These are phyloP conservation scores for Dynastes tityus DNA, from an alignment of 2,888 invertebrate genomes.

Conservation along the genomic window DNA sequence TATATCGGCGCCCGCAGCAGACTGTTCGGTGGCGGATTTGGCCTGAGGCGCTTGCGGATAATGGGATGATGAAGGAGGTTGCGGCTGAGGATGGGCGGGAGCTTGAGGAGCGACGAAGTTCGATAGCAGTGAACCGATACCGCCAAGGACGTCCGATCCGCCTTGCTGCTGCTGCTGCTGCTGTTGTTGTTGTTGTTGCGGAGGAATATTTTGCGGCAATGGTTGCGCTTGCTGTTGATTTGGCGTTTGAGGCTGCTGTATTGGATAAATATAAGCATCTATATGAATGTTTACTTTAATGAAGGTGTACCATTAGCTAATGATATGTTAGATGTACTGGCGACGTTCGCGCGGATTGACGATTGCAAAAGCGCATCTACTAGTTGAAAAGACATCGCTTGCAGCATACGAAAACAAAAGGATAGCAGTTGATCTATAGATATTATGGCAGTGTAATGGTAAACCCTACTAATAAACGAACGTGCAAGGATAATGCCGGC, in stretches of 20 bases:
- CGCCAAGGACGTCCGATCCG: slow-evolving; percentile 23
- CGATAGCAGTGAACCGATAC: slow-evolving; percentile 42
- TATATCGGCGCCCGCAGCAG: slow-evolving; percentile 37
- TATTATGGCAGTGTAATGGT: no score
- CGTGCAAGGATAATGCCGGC: no score
- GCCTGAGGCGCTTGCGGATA: slow-evolving; percentile 21
- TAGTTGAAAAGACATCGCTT: no score
- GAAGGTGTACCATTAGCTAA: not conserved
- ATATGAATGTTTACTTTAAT: slow-evolving; percentile 24
- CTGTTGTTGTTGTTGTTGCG: slow-evolving; percentile 52
- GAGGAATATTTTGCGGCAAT: slow-evolving; percentile 50
- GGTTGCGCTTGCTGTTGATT: slow-evolving; percentile 54
- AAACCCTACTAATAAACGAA: no score
- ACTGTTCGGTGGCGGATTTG: slow-evolving; percentile 10
- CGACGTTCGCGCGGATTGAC: no score
- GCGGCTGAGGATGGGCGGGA: slow-evolving; percentile 49
- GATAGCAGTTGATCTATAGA: no score
- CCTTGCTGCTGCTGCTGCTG: slow-evolving; percentile 48
- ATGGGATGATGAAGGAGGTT: slow-evolving; percentile 42
- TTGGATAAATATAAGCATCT: slow-evolving; percentile 34
- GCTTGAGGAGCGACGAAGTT: slow-evolving; percentile 24
- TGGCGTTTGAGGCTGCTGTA: slow-evolving; percentile 55
- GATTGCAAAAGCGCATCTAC: no score
- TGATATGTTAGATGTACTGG: not conserved
- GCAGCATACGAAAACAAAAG: no score